These are phyloP conservation scores for Callocephalon fimbriatum DNA, from an alignment of 2,113 vertebrate species.

Conservation along the genomic window DNA sequence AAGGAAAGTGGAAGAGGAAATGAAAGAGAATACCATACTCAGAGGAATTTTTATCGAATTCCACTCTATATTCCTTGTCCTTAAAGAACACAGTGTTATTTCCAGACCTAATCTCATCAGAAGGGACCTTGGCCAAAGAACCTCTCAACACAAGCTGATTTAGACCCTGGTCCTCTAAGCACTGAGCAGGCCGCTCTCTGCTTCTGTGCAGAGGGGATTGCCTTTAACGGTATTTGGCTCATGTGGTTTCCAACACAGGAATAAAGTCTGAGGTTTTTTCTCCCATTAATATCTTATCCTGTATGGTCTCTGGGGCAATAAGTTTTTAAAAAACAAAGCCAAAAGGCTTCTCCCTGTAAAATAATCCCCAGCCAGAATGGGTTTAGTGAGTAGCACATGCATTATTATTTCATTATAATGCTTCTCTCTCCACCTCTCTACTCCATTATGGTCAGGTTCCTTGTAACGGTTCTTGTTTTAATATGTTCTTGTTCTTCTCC, in stretches of 20 bases:
- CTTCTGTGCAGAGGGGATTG: neutral
- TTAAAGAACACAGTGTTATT: neutral
- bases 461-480: neutral
- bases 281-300: neutral
- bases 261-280: neutral
- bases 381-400: neutral
- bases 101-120: neutral
- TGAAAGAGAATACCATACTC: slow-evolving; percentile 1
- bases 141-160: neutral
- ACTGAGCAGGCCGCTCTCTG: neutral
- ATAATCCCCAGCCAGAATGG: neutral
- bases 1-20: slow-evolving; percentile 14
- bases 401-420: neutral
- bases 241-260: neutral
- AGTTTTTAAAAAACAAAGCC: neutral
- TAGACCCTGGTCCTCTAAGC: neutral
- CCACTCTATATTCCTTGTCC: neutral
- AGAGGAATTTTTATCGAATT: slow-evolving; percentile 35
- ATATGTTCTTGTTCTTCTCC: neutral
- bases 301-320: neutral
- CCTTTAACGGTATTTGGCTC: neutral
- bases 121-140: neutral
- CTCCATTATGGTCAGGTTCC: neutral
- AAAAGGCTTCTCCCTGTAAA: neutral
- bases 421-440: neutral